phyloP scores from a whole-genome alignment of 2,113 vertebrate genomes.

The Malaclemys terrapin region DNA sequence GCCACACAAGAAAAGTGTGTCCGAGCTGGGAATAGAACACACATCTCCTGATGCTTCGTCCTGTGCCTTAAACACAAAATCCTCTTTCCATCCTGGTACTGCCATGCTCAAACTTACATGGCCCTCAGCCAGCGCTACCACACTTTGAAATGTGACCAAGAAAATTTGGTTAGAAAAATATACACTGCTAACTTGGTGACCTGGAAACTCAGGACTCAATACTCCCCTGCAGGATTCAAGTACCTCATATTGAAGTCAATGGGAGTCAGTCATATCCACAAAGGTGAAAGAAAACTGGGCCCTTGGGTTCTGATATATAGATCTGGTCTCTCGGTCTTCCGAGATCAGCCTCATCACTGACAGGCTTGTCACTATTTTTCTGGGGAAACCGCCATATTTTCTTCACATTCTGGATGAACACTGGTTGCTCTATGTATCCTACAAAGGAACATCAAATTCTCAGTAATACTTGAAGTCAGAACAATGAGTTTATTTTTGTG shows the following conservation, averaged over 20 bases:
- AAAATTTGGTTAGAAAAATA: slow-evolving; percentile 8
- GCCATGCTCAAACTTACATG: neutral
- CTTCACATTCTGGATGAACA: neutral
- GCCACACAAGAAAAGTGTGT: neutral
- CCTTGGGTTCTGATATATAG: slow-evolving; percentile 36
- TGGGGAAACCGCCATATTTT: neutral
- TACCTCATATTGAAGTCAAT: neutral
- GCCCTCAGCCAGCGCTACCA: slow-evolving; percentile 6
- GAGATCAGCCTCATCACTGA: slow-evolving; percentile 32
- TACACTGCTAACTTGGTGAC: neutral
- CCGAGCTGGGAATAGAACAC: neutral
- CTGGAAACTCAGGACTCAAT: too few species aligned
- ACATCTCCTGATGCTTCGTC: neutral
- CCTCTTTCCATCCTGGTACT: neutral
- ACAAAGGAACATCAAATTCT: neutral
- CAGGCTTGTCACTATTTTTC: slow-evolving; percentile 14
- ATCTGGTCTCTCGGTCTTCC: slow-evolving; percentile 35
- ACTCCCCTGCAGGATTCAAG: neutral
- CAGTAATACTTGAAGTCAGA: neutral
- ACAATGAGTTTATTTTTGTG: neutral
- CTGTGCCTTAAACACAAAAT: neutral
- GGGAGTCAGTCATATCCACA: neutral
- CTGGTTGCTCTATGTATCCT: neutral
- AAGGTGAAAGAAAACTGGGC: slow-evolving; percentile 39
- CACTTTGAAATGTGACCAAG: slow-evolving; percentile 5